Evolutionary conservation across 2,113 vertebrate genomes (phyloP).

Genomic region (Pardalotus punctatus): DNA sequence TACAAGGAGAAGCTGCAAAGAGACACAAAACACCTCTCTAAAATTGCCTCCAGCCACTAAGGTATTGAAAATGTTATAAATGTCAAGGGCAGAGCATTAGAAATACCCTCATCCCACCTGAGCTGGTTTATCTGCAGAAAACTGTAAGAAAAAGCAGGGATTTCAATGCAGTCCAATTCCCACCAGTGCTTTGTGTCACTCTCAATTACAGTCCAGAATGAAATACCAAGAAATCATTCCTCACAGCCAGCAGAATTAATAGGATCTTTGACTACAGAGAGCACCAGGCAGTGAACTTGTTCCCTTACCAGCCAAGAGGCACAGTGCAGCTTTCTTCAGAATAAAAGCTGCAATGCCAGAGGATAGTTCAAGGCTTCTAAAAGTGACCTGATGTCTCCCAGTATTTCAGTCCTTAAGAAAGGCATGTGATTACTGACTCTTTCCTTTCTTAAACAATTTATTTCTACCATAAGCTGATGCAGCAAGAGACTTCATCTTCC

Average conservation of each 20-base stretch:
- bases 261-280: constrained; percentile 47
- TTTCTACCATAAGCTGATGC: neutral
- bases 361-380: constrained; percentile 18
- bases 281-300: constrained; percentile 35
- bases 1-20: neutral
- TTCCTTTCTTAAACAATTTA: constrained; percentile 2
- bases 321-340: constrained; percentile 47
- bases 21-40: neutral
- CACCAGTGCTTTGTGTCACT: constrained; percentile 42
- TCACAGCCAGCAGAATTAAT: constrained; percentile 35
- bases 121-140: constrained; percentile 23
- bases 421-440: neutral
- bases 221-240: constrained; percentile 44
- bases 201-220: constrained; percentile 46
- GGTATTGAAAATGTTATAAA: neutral
- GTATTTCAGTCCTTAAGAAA: neutral
- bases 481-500: neutral
- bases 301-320: constrained; percentile 39
- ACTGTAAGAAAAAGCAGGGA: neutral
- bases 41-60: neutral
- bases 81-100: neutral
- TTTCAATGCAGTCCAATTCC: constrained; percentile 29
- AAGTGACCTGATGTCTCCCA: constrained; percentile 18
- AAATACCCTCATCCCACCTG: constrained; percentile 17
- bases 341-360: constrained; percentile 42